These are phyloP conservation scores for Agrypnus murinus DNA, from an alignment of 2,888 invertebrate species.

Conservation along the genomic window DNA sequence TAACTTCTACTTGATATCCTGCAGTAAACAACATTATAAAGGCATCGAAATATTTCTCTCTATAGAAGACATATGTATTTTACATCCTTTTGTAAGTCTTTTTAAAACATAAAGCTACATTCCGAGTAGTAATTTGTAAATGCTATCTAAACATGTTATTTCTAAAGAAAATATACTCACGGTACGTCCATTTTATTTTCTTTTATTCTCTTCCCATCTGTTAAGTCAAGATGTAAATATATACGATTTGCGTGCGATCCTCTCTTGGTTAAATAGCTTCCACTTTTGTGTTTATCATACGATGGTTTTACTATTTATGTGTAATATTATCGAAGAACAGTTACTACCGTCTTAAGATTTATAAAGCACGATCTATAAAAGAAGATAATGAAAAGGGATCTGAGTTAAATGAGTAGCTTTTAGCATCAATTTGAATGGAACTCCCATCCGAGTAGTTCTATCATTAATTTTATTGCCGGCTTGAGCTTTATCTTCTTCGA, in stretches of 20 bases:
- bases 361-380: constrained; percentile 19
- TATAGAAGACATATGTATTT: too few relatives aligned
- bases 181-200: too few relatives aligned
- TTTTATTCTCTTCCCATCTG: background rate
- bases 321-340: constrained; percentile 12
- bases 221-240: background rate
- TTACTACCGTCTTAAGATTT: constrained; percentile 10
- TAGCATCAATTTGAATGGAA: constrained; percentile 11
- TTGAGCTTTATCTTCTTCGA: background rate
- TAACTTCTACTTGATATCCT: too few relatives aligned
- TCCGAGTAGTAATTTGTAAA: too few relatives aligned
- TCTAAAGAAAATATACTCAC: too few relatives aligned
- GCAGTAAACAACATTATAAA: too few relatives aligned
- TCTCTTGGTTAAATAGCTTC: constrained; percentile 11
- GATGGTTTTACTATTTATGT: constrained; percentile 22
- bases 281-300: constrained; percentile 3
- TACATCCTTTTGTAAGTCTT: too few relatives aligned
- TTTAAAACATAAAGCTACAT: too few relatives aligned
- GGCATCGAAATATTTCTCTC: too few relatives aligned
- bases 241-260: constrained; percentile 10
- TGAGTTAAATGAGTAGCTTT: constrained; percentile 7
- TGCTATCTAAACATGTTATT: too few relatives aligned
- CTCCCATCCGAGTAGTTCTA: background rate
- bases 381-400: constrained; percentile 20
- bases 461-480: constrained; percentile 7